Evolutionary conservation across 2,113 vertebrate genomes (phyloP).

Genomic region (Thalassoma bifasciatum): DNA sequence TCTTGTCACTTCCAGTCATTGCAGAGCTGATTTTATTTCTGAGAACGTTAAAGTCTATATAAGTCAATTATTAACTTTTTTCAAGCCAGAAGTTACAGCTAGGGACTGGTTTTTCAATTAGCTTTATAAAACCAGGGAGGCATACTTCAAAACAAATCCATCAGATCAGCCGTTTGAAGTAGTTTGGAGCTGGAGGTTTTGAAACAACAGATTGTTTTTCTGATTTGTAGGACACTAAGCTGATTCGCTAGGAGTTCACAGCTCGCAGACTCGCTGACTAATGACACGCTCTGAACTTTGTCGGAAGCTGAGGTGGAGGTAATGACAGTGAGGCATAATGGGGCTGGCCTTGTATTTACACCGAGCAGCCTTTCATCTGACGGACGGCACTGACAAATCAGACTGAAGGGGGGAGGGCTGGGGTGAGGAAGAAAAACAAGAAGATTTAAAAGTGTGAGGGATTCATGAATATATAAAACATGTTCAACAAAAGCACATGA

Average conservation of each 20-base stretch:
- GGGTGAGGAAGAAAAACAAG: constrained; percentile 3
- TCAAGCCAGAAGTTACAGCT: too few species aligned
- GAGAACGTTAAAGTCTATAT: too few species aligned
- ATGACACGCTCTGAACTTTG: constrained; percentile 67
- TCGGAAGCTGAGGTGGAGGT: constrained; percentile 76
- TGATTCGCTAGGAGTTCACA: constrained; percentile 37
- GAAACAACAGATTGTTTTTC: not conserved
- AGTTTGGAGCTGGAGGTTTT: too few species aligned
- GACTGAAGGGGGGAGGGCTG: constrained; percentile 8
- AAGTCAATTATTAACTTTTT: too few species aligned
- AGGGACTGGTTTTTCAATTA: too few species aligned
- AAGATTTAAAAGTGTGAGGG: constrained; percentile 9
- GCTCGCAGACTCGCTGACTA: constrained; percentile 65
- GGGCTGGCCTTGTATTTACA: constrained; percentile 80
- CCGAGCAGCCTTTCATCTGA: constrained; percentile 72
- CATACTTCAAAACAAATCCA: too few species aligned
- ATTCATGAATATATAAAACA: not conserved
- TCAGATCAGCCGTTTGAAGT: too few species aligned
- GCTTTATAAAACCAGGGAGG: too few species aligned
- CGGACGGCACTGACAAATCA: constrained; percentile 56
- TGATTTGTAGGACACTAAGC: not conserved
- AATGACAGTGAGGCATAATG: constrained; percentile 77
- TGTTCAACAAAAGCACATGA: not conserved
- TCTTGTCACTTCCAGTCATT: too few species aligned
- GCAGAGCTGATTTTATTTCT: too few species aligned